A percentile compares a stretch with the other conserved stretches of the same genome.
Evolutionary conservation across 2,888 invertebrate genomes (phyloP).

Genomic region (Aquatica leii): DNA sequence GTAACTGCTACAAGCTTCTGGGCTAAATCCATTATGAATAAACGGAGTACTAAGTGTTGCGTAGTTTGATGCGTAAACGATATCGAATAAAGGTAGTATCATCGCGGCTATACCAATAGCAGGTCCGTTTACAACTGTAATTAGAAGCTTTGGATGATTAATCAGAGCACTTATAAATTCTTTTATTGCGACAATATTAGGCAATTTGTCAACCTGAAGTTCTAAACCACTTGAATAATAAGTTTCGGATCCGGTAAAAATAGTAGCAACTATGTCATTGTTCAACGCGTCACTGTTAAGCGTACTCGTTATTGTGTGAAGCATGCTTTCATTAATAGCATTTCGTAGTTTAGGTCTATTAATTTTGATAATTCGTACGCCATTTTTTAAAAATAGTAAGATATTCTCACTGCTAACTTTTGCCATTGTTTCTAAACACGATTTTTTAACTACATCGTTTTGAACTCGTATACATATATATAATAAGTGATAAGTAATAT

Average conservation of each 20-base stretch:
- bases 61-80: conserved; percentile 83
- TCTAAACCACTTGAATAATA: conserved; percentile 91
- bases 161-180: conserved; percentile 66
- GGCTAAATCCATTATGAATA: conserved; percentile 79
- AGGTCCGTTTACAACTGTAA: conserved; percentile 93
- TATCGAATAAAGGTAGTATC: conserved; percentile 83
- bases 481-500: too few relatives aligned
- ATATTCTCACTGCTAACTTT: too few relatives aligned
- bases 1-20: conserved; percentile 77
- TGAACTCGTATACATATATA: too few relatives aligned
- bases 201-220: conserved; percentile 22
- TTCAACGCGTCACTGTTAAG: conserved; percentile 75
- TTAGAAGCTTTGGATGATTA: conserved; percentile 84
- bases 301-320: conserved; percentile 68
- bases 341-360: conserved; percentile 84
- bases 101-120: conserved; percentile 92
- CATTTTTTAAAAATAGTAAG: conserved; percentile 52
- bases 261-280: conserved; percentile 71
- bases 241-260: conserved; percentile 81
- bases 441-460: too few relatives aligned
- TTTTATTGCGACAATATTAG: too few relatives aligned
- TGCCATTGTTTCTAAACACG: too few relatives aligned
- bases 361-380: conserved; percentile 69
- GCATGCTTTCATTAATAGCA: conserved; percentile 76
- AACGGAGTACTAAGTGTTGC: conserved; percentile 93